Evolutionary conservation across 2,888 invertebrate genomes (phyloP), one percentile per base, ranked within the genome.

Genomic region (Steromphala cineraria): DNA sequence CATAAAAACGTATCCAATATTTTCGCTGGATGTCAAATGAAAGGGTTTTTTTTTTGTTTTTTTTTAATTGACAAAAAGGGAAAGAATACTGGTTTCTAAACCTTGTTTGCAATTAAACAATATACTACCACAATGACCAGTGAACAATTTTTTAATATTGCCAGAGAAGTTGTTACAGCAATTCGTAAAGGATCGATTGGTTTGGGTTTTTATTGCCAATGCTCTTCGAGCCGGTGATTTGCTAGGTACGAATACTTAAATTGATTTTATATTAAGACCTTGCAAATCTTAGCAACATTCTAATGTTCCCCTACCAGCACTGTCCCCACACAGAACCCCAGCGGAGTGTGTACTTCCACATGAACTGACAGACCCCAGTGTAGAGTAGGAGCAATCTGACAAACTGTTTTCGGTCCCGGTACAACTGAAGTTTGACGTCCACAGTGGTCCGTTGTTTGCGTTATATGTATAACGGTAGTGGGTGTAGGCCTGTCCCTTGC

Each of bases 381-480:
- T 80, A 53, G 81, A 75, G 62, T 87, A 86, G 1, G 84, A 83
- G 83, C 91, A 91, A 24, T 88, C 87, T 13, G 83, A 75, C 52
- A 91, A 81, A 1, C 53, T 81, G 40, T 80, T 76, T 75, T 91
- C 91, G 10, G 79, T 87, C 17, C 90, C 91, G 4, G 84, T 85
- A 84, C 91, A 91, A 55, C 86, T 84, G 15, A 90, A 87, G 46
- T 87, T 80, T 1, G 87, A 85, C 93, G 96, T 95, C 92, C 95
- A 94, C 89, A 95, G 96, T 10, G 95, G 94, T 2, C 91, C 91
- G 46, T 85, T 83, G 52, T 84, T 81, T 36, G 85, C 81, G 75
- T 86, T 86, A 46, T 85, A 84, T 76, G 86, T 83, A 24, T 82
- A 87, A 81, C 87, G 87, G 79, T 87, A 88, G 79, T 91, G 90